A percentile compares a stretch with the other conserved stretches of the same genome.
These are phyloP conservation scores for Alectura lathami DNA, from an alignment of 2,113 vertebrate species.

Conservation along the genomic window DNA sequence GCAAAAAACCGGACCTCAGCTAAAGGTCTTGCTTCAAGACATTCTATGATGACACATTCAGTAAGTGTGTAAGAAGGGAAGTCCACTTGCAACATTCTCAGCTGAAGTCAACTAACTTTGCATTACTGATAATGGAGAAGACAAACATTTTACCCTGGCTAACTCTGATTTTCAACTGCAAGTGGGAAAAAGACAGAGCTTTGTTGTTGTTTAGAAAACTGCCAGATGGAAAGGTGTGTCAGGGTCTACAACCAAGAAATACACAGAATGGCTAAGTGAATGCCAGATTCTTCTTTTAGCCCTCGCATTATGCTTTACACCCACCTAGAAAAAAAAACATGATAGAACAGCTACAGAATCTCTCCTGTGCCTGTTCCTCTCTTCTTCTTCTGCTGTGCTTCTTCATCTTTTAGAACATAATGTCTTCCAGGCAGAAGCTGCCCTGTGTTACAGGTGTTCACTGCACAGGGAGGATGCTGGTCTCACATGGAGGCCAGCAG, in stretches of 20 bases:
- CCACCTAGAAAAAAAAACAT: neutral
- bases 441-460: fast-evolving
- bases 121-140: neutral
- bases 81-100: neutral
- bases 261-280: neutral
- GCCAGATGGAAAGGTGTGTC: neutral
- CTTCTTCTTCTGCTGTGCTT: neutral
- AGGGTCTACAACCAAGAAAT: neutral
- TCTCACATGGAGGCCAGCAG: fast-evolving
- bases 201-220: neutral
- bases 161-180: fast-evolving
- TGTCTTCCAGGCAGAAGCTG: neutral
- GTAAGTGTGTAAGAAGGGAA: neutral
- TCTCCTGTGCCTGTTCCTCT: neutral
- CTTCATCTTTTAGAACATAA: neutral
- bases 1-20: neutral
- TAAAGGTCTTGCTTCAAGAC: neutral
- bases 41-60: fast-evolving
- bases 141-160: fast-evolving
- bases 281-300: neutral
- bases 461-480: fast-evolving
- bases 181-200: neutral
- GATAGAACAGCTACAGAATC: neutral
- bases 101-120: neutral
- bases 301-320: neutral